phyloP scores from a whole-genome alignment of 2,888 invertebrate species.

The Trichopoda pennipes region DNA sequence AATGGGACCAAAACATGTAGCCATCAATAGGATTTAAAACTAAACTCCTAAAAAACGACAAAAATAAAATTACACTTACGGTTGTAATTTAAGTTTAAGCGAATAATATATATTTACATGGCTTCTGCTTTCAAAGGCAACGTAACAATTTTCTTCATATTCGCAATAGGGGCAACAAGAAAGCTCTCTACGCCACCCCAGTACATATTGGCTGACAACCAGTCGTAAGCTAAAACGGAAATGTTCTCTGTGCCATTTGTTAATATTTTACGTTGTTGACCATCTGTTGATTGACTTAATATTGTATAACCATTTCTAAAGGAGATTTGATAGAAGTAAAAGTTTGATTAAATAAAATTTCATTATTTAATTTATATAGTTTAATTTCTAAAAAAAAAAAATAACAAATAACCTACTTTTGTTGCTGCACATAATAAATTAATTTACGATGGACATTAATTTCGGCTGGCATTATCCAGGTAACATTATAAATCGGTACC shows the following conservation, averaged over 20 bases:
- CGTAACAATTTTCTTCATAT: slow-evolving; percentile 83
- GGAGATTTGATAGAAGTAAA: not conserved
- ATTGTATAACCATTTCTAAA: slow-evolving; percentile 82
- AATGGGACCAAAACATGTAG: slow-evolving; percentile 90
- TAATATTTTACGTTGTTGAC: slow-evolving; percentile 83
- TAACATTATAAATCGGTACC: slow-evolving; percentile 86
- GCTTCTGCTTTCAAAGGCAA: slow-evolving; percentile 83
- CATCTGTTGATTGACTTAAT: slow-evolving; percentile 85
- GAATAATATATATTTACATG: slow-evolving; percentile 81
- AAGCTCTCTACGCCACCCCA: slow-evolving; percentile 89
- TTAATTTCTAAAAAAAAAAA: not conserved
- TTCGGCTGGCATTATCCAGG: slow-evolving; percentile 86
- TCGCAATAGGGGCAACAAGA: slow-evolving; percentile 85
- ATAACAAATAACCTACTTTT: slow-evolving; percentile 55
- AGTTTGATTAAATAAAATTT: not conserved
- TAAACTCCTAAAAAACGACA: slow-evolving; percentile 82
- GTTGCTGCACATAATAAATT: slow-evolving; percentile 82
- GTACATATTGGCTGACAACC: slow-evolving; percentile 90
- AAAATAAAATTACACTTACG: too few relatives aligned
- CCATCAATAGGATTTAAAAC: slow-evolving; percentile 86
- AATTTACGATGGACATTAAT: slow-evolving; percentile 84
- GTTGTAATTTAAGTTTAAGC: not conserved
- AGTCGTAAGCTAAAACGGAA: slow-evolving; percentile 90
- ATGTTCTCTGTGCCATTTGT: slow-evolving; percentile 83
- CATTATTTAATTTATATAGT: slow-evolving; percentile 7